phyloP scores from a whole-genome alignment of 64 coral and sea anemone species.

The Actinia tenebrosa region DNA sequence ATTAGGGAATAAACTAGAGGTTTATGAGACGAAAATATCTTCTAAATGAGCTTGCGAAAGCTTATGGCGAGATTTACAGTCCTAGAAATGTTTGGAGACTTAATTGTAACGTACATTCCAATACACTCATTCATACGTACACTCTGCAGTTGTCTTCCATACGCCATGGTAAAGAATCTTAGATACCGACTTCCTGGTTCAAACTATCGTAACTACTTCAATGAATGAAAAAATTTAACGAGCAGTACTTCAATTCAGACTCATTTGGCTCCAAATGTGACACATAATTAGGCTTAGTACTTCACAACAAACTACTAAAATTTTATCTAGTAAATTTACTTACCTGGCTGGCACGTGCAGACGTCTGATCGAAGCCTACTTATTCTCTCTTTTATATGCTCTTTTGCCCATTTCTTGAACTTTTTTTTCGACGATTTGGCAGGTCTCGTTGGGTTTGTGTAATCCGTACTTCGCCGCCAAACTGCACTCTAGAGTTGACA shows the following conservation, averaged over 20 bases:
- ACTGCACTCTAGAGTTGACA: conserved; percentile 19
- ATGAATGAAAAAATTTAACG: conserved; percentile 7
- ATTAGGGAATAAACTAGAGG: neutral
- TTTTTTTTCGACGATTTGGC: neutral
- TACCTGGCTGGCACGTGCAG: conserved; percentile 19
- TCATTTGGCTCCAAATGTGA: neutral
- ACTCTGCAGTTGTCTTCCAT: neutral
- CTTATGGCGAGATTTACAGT: neutral
- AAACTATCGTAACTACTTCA: neutral
- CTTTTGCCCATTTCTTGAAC: conserved; percentile 15
- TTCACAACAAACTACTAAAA: neutral
- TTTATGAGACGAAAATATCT: neutral
- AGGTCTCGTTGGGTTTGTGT: conserved; percentile 17
- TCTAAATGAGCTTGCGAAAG: neutral
- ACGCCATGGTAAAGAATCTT: neutral
- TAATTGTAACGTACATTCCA: neutral
- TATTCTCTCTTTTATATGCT: neutral
- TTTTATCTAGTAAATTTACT: neutral
- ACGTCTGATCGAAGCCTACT: neutral
- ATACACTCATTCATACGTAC: conserved; percentile 7
- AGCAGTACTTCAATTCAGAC: neutral
- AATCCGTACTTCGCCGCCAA: conserved; percentile 13
- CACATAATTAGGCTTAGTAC: neutral
- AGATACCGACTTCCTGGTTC: conserved; percentile 13
- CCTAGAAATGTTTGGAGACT: neutral